Conservation (phyloP, 2,797 vertebrate genomes). For the Chelon labrosus region DNA sequence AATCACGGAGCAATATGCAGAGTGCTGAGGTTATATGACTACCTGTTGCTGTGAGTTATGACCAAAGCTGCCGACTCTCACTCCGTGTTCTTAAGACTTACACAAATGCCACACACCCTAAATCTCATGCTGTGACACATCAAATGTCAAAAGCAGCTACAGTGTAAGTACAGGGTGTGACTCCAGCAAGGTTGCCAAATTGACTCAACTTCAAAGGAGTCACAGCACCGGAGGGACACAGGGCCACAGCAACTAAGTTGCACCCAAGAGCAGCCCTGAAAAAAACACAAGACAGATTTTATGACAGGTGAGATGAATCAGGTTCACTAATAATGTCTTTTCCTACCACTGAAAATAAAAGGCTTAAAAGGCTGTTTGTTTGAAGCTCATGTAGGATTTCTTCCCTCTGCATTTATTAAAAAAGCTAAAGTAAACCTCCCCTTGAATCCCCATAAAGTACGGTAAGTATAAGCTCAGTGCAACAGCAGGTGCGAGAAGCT, state of each 20-base stretch:
- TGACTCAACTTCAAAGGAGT: not conserved
- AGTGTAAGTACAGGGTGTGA: not conserved
- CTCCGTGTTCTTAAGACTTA: not conserved
- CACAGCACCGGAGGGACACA: not conserved
- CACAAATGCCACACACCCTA: slow-evolving; percentile 7
- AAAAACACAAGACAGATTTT: too few relatives aligned
- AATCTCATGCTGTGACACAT: not conserved
- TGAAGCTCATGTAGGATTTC: not conserved
- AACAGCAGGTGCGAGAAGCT: slow-evolving; percentile 23
- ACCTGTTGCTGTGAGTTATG: slow-evolving; percentile 15
- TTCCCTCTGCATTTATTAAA: not conserved
- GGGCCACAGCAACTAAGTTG: not conserved
- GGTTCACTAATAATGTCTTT: not conserved
- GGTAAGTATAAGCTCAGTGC: slow-evolving; percentile 23
- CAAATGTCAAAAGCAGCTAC: slow-evolving; percentile 3
- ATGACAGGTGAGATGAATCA: not conserved
- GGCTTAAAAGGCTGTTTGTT: not conserved
- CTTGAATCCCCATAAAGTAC: slow-evolving; percentile 7
- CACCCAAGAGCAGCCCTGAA: too few relatives aligned
- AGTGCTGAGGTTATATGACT: not conserved
- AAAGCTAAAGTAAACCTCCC: slow-evolving; percentile 5
- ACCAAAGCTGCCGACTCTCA: not conserved
- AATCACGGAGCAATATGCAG: not conserved
- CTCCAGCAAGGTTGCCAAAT: slow-evolving; percentile 2
- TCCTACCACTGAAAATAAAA: not conserved